Evolutionary conservation across 2,888 invertebrate genomes (phyloP), one percentile per base, ranked within the genome.

Genomic region (Bombyx huttoni): DNA sequence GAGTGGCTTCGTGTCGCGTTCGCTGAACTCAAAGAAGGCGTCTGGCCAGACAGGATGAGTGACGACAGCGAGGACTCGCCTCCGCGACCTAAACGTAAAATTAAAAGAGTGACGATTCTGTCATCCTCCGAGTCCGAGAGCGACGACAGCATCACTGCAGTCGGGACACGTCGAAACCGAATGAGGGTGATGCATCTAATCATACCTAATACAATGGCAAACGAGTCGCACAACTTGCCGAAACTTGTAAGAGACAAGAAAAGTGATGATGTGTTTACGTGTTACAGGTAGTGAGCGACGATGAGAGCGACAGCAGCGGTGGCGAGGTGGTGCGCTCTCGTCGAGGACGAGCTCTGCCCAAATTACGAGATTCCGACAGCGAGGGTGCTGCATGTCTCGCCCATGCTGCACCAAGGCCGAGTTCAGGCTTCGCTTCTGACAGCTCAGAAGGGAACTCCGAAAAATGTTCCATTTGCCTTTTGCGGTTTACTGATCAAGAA

Each of bases 401-500:
- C 13, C 45, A 53, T 5, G 52, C 62, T 1, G 58, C 58, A 0
- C 8, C 62, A 3, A 45, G 57, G 48, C 60, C 71, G 0, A 59
- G 59, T 40, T 74, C 77, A 1, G 87, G 84, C 24, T 84, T 81
- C 55, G 88, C 89, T 24, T 90, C 91, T 0, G 91, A 91, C 60
- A 90, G 89, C 63, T 93, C 91, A 49, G 93, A 94, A 65, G 93
- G 92, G 48, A 90, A 94, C 59, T 89, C 92, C 0, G 96, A 96
- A 65, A 95, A 94, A 73, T 98, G 98, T 81, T 96, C 98, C 0
- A 97, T 98, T 70, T 98, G 98, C 79, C 83, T 98, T 49, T 80
- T 94, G 59, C 90, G 93, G 50, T 94, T 97, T 68, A 81, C 77
- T 1, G 89, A 90, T 40, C 96, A 97, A 78, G 93, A 95, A 80